These are phyloP conservation scores for Helostoma temminkii DNA, from an alignment of 2,797 vertebrate genomes.

Conservation along the genomic window DNA sequence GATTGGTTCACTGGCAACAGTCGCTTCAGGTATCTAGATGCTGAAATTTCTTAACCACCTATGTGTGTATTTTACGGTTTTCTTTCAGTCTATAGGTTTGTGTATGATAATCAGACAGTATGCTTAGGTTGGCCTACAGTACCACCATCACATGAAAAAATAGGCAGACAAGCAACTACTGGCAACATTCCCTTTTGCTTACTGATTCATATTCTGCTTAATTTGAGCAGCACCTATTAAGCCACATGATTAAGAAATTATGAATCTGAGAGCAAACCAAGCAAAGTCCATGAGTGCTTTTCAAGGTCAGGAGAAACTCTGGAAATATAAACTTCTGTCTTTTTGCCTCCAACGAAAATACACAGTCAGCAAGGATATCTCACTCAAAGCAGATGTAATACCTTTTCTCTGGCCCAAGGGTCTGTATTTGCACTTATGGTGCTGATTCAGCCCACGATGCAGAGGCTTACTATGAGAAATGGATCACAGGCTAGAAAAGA, in stretches of 20 bases:
- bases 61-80: too few species aligned
- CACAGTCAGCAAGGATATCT: constrained; percentile 36
- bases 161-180: neutral
- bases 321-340: constrained; percentile 25
- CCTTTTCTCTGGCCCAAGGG: constrained; percentile 32
- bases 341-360: constrained; percentile 21
- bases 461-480: constrained; percentile 18
- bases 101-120: neutral
- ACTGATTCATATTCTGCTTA: neutral
- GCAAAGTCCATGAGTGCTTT: neutral
- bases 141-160: neutral
- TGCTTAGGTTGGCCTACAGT: neutral
- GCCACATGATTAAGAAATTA: neutral
- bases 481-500: constrained; percentile 7
- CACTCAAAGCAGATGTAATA: constrained; percentile 21
- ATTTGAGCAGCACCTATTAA: neutral
- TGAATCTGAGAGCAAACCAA: neutral
- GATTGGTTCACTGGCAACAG: too few species aligned
- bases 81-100: too few species aligned
- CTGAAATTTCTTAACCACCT: too few species aligned
- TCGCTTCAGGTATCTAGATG: too few species aligned
- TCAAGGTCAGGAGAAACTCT: constrained; percentile 22
- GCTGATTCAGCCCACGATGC: constrained; percentile 51
- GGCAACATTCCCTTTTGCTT: neutral
- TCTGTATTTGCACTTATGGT: constrained; percentile 39